phyloP scores from a whole-genome alignment of 2,888 invertebrate genomes.

The Dioctria linearis region DNA sequence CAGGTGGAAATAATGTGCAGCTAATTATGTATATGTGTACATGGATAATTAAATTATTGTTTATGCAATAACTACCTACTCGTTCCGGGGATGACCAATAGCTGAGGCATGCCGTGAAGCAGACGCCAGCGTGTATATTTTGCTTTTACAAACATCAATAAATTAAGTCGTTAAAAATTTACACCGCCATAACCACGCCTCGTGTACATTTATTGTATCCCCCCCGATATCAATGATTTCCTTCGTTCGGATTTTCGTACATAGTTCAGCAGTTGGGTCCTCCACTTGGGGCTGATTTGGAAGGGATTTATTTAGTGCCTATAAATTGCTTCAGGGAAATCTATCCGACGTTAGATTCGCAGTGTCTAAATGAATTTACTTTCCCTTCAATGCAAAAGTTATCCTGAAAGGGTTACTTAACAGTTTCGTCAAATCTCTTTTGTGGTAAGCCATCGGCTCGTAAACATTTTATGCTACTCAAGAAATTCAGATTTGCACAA shows the following conservation, averaged over 20 bases:
- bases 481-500: too few species aligned
- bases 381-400: conserved; percentile 8
- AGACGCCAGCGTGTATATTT: conserved; percentile 6
- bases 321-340: conserved; percentile 28
- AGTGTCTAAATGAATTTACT: conserved; percentile 37
- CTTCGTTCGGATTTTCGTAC: not conserved
- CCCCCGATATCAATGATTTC: not conserved
- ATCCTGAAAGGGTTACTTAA: conserved; percentile 41
- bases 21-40: conserved; percentile 61
- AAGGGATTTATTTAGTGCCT: conserved; percentile 28
- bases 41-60: conserved; percentile 61
- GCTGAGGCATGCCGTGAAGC: not conserved
- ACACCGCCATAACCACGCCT: conserved; percentile 6
- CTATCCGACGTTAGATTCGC: not conserved
- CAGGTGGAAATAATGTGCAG: conserved; percentile 61
- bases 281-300: not conserved
- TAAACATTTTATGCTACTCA: conserved; percentile 3
- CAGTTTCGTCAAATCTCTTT: conserved; percentile 34
- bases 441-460: conserved; percentile 17
- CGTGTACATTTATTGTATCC: too few species aligned
- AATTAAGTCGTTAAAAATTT: conserved; percentile 47
- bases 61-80: conserved; percentile 43
- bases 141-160: conserved; percentile 46
- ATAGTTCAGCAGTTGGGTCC: too few species aligned
- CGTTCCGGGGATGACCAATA: not conserved